These are phyloP conservation scores for Tetraneura akinire DNA, from an alignment of 1,140 invertebrate genomes.

Conservation along the genomic window DNA sequence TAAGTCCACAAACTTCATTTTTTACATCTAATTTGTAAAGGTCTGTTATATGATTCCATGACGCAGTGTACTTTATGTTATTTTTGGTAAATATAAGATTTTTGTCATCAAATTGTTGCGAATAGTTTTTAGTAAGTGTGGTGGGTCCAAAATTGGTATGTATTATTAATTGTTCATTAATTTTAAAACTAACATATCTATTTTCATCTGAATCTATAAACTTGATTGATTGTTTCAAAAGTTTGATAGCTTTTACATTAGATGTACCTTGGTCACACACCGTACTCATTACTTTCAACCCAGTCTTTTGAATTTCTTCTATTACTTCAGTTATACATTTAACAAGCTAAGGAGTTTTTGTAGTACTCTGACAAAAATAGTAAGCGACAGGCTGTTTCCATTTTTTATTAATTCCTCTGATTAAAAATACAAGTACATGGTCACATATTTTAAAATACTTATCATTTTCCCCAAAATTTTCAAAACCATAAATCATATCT, in stretches of 20 bases:
- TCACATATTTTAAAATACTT: no score
- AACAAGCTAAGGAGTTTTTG: background rate
- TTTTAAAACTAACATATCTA: background rate
- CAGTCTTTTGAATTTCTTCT: background rate
- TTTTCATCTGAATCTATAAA: background rate
- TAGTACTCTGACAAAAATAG: background rate
- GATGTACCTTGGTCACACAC: background rate
- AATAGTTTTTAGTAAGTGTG: background rate
- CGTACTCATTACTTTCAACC: background rate
- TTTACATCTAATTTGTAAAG: background rate
- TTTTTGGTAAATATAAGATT: background rate
- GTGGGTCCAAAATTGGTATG: background rate
- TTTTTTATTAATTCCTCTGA: background rate
- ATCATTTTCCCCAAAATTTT: background rate
- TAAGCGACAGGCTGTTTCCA: background rate
- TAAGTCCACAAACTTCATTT: background rate
- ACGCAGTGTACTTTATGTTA: background rate
- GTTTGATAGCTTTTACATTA: background rate
- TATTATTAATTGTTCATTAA: background rate
- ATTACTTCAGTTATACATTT: background rate
- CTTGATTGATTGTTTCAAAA: background rate
- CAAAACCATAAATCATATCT: background rate
- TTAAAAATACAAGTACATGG: background rate
- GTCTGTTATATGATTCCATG: background rate
- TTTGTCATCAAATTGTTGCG: background rate